Percentiles rank a stretch among this genome's conserved stretches.
These are phyloP conservation scores for Venusia cambrica DNA, from an alignment of 2,888 invertebrate species.

Conservation along the genomic window DNA sequence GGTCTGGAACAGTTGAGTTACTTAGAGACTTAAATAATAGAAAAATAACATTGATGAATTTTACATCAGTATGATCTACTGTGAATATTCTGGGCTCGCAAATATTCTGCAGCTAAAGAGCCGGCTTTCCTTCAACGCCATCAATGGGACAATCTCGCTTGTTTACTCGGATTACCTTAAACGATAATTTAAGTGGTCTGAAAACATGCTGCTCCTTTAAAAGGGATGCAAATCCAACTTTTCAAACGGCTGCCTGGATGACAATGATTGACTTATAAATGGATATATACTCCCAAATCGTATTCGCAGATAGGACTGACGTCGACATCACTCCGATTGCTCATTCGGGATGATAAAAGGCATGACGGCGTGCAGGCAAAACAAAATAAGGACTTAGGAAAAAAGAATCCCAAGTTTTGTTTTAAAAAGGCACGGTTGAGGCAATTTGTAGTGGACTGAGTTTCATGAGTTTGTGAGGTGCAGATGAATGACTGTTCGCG, in stretches of 20 bases:
- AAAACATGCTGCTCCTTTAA: slow-evolving; percentile 53
- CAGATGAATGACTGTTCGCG: slow-evolving; percentile 52
- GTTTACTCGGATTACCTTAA: slow-evolving; percentile 47
- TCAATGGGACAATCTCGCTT: slow-evolving; percentile 41
- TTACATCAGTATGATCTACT: slow-evolving; percentile 25
- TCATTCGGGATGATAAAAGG: slow-evolving; percentile 48
- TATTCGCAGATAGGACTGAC: slow-evolving; percentile 37
- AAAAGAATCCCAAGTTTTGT: slow-evolving; percentile 46
- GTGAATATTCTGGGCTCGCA: slow-evolving; percentile 16
- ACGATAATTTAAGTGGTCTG: slow-evolving; percentile 55
- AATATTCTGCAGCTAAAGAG: slow-evolving; percentile 19
- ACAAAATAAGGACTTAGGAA: slow-evolving; percentile 25
- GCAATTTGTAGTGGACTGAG: slow-evolving; percentile 68
- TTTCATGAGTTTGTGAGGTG: slow-evolving; percentile 39
- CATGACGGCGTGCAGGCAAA: slow-evolving; percentile 32
- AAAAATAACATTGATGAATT: no score
- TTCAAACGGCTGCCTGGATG: slow-evolving; percentile 51
- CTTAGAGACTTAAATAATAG: no score
- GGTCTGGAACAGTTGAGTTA: no score
- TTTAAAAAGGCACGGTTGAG: slow-evolving; percentile 53
- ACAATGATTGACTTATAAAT: slow-evolving; percentile 75
- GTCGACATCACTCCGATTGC: slow-evolving; percentile 48
- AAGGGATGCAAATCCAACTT: slow-evolving; percentile 56
- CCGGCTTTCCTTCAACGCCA: slow-evolving; percentile 32
- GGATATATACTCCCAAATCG: slow-evolving; percentile 50